These are phyloP conservation scores for Drosophila tropicalis DNA, from an alignment of 1,140 invertebrate species.

Conservation along the genomic window DNA sequence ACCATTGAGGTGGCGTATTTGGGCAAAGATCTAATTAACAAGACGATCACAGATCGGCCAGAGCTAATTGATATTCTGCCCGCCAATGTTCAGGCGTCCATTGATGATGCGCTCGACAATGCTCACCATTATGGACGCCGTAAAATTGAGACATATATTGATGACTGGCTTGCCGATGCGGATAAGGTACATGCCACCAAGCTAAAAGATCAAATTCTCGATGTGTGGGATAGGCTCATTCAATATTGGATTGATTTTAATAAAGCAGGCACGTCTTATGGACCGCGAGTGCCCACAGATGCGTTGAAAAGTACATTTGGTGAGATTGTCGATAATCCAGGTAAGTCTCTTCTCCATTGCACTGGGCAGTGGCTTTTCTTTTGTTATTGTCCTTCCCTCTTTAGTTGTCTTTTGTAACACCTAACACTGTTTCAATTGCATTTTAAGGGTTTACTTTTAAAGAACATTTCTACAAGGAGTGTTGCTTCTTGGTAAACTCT, in stretches of 20 bases:
- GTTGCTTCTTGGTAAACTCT: background rate
- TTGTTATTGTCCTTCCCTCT: constrained; percentile 11
- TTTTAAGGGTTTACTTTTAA: no score
- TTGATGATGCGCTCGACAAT: constrained; percentile 95
- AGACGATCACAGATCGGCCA: constrained; percentile 94
- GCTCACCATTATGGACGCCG: constrained; percentile 92
- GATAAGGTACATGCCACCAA: constrained; percentile 92
- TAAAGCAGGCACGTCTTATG: constrained; percentile 84
- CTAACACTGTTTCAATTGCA: background rate
- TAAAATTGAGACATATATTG: constrained; percentile 80
- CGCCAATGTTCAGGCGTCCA: constrained; percentile 87
- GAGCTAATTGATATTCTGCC: constrained; percentile 90
- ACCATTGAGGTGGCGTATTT: constrained; percentile 96
- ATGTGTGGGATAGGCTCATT: constrained; percentile 96
- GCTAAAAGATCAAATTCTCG: constrained; percentile 95
- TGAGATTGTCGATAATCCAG: constrained; percentile 82
- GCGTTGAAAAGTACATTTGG: constrained; percentile 87
- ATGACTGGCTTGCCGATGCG: constrained; percentile 90
- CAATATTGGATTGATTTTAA: constrained; percentile 93
- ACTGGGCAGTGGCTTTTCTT: constrained; percentile 1
- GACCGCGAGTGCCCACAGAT: constrained; percentile 88
- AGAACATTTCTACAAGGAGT: background rate
- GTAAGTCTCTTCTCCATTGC: constrained; percentile 41
- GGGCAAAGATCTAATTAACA: constrained; percentile 94
- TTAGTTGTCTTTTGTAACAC: constrained; percentile 41